Conservation (phyloP, 2,113 vertebrate species). For the Halichoerus grypus region DNA sequence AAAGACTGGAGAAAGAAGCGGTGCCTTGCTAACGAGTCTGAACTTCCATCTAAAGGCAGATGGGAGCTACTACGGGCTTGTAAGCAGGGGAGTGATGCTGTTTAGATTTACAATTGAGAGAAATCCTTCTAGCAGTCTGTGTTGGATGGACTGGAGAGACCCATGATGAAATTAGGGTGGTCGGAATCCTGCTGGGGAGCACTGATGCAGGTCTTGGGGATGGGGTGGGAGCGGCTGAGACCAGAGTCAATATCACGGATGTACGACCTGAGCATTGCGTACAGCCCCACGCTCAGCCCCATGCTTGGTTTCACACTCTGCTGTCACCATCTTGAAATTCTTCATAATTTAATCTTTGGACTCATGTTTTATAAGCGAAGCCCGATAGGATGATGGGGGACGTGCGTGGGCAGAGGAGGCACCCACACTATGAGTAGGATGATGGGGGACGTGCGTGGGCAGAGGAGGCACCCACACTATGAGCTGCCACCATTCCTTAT, state of each 20-base stretch:
- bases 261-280: rapidly evolving
- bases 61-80: background rate
- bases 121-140: background rate
- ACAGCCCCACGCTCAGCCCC: background rate
- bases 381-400: background rate
- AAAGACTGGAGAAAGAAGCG: background rate
- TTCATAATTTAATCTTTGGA: background rate
- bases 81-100: background rate
- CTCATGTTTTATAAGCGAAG: background rate
- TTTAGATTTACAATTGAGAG: background rate
- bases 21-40: background rate
- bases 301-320: background rate
- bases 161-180: no score
- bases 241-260: background rate
- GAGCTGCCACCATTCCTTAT: background rate
- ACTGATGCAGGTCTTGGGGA: background rate
- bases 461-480: background rate
- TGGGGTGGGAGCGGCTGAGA: background rate
- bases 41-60: background rate
- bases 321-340: background rate
- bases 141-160: background rate
- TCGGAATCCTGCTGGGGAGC: background rate
- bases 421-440: background rate
- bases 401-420: rapidly evolving
- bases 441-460: background rate